Conservation (phyloP, 2,113 vertebrate species). For the Sisor rabdophorus region DNA sequence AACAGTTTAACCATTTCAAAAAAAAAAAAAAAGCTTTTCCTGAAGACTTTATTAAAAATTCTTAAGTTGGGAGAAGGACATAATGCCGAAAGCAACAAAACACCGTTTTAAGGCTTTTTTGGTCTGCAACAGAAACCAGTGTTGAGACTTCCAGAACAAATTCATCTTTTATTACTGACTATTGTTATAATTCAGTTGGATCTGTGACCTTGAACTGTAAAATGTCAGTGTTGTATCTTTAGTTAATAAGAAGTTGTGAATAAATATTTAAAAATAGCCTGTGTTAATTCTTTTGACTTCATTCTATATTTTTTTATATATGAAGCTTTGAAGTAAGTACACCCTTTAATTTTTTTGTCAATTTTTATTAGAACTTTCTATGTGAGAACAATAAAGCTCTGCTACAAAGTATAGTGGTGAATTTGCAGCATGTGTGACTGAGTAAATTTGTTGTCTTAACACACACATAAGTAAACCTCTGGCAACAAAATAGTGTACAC, state of each 20-base stretch:
- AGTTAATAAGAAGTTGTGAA: slow-evolving; percentile 50
- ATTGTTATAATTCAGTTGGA: slow-evolving; percentile 35
- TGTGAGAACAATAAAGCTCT: no score
- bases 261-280: slow-evolving; percentile 36
- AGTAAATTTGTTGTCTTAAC: no score
- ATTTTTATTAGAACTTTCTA: no score
- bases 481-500: no score
- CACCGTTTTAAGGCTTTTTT: slow-evolving; percentile 7
- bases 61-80: background rate
- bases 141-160: background rate
- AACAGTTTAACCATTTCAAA: background rate
- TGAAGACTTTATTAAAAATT: no score
- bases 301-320: no score
- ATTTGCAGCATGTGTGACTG: no score
- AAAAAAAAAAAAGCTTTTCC: no score
- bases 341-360: no score
- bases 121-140: slow-evolving; percentile 18
- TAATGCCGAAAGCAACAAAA: background rate
- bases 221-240: slow-evolving; percentile 50
- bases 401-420: no score
- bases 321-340: no score
- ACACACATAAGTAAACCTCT: no score
- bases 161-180: slow-evolving; percentile 9
- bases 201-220: slow-evolving; percentile 48
- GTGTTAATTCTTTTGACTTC: slow-evolving; percentile 10